phyloP scores from a whole-genome alignment of 2,113 vertebrate species.

The Hemiprocne comata region DNA sequence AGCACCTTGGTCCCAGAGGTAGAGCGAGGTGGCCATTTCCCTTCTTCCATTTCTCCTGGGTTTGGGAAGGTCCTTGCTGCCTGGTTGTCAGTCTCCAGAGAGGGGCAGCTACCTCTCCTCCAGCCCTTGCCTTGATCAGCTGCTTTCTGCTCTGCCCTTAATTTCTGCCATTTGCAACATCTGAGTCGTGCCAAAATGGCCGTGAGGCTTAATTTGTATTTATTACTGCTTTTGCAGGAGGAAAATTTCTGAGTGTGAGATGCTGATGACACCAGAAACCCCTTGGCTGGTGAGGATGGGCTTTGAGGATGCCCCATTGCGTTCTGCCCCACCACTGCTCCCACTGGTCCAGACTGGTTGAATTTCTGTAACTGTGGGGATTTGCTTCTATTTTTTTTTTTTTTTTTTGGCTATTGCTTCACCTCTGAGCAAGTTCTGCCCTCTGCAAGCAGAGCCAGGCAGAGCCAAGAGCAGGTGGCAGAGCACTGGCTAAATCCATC shows the following conservation, averaged over 20 bases:
- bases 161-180: neutral
- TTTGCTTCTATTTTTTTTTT: neutral
- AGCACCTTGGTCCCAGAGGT: neutral
- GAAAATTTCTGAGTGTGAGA: neutral
- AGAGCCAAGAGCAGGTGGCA: slow-evolving; percentile 55
- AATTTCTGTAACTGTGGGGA: neutral
- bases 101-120: neutral
- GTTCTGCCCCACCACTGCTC: neutral
- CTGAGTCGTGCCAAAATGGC: neutral
- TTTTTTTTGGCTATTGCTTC: neutral
- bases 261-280: neutral
- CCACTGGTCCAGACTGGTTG: neutral
- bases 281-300: fast-evolving
- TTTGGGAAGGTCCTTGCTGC: neutral
- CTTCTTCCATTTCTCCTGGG: neutral
- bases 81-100: neutral
- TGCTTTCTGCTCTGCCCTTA: neutral
- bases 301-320: neutral
- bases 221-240: slow-evolving; percentile 1
- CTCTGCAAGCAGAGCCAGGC: slow-evolving; percentile 7
- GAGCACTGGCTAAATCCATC: neutral
- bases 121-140: too few relatives aligned
- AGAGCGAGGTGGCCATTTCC: neutral
- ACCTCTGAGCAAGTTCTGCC: neutral
- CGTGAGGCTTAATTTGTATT: neutral